Evolutionary conservation across 2,888 invertebrate genomes (phyloP).

Genomic region (Apocheima hispidaria): DNA sequence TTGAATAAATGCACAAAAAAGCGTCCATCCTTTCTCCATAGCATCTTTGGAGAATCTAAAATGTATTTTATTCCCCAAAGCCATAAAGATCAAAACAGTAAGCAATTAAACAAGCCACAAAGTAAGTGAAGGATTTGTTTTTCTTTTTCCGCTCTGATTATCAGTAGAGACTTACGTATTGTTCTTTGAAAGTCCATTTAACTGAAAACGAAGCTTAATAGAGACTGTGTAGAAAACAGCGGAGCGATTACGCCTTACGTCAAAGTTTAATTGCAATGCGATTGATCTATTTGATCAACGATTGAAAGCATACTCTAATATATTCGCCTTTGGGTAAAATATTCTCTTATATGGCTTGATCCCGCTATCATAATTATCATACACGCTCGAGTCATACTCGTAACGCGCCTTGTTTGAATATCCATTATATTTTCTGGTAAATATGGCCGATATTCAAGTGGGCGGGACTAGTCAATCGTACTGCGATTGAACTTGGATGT

Average conservation of each 20-base stretch:
- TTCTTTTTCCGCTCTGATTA: slow-evolving; percentile 8
- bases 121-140: slow-evolving; percentile 3
- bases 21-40: too few relatives aligned
- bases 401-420: too few relatives aligned
- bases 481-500: not conserved
- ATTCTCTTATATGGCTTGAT: too few relatives aligned
- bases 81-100: slow-evolving; percentile 1
- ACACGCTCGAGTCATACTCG: too few relatives aligned
- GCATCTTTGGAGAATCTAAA: too few relatives aligned
- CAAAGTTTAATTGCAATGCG: not conserved
- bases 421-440: not conserved
- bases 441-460: not conserved
- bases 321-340: too few relatives aligned
- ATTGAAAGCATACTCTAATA: too few relatives aligned
- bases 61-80: not conserved
- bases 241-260: not conserved
- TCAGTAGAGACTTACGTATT: slow-evolving; percentile 2
- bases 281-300: too few relatives aligned
- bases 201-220: slow-evolving; percentile 1
- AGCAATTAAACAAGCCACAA: not conserved
- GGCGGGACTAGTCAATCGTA: not conserved
- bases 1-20: too few relatives aligned
- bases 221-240: not conserved
- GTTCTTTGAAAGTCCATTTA: slow-evolving; percentile 8
- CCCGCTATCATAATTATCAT: too few relatives aligned